Evolutionary conservation across 2,113 vertebrate species (phyloP).

Genomic region (Myotis brandtii): DNA sequence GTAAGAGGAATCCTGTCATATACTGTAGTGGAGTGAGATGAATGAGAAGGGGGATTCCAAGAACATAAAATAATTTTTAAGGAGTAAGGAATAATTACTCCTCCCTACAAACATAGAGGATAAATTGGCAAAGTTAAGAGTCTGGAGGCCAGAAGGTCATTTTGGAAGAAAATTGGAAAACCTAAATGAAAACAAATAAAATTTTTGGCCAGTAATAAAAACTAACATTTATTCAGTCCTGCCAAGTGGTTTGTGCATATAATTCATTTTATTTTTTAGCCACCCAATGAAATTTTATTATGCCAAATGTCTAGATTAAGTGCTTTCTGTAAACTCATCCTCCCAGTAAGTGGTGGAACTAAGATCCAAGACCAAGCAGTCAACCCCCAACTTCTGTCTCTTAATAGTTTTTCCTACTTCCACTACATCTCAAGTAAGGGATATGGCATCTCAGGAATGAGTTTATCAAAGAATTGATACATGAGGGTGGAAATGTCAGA

Average conservation of each 20-base stretch:
- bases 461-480: not conserved
- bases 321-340: not conserved
- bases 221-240: not conserved
- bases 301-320: not conserved
- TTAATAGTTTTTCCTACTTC: not conserved
- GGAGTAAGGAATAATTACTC: not conserved
- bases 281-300: not conserved
- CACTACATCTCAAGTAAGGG: not conserved
- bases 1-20: not conserved
- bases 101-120: not conserved
- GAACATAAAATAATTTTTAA: not conserved
- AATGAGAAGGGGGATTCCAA: not conserved
- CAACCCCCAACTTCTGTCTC: not conserved
- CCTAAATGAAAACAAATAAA: not conserved
- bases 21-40: not conserved
- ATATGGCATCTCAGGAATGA: not conserved
- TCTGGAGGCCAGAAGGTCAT: not conserved
- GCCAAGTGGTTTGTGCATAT: not conserved
- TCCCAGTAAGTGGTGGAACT: not conserved
- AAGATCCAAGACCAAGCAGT: not conserved
- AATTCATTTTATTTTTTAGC: not conserved
- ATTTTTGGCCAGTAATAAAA: not conserved
- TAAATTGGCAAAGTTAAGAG: not conserved
- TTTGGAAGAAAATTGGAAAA: not conserved
- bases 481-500: not conserved